These are phyloP conservation scores for Microchirus variegatus DNA, from an alignment of 2,797 vertebrate genomes.

Conservation along the genomic window DNA sequence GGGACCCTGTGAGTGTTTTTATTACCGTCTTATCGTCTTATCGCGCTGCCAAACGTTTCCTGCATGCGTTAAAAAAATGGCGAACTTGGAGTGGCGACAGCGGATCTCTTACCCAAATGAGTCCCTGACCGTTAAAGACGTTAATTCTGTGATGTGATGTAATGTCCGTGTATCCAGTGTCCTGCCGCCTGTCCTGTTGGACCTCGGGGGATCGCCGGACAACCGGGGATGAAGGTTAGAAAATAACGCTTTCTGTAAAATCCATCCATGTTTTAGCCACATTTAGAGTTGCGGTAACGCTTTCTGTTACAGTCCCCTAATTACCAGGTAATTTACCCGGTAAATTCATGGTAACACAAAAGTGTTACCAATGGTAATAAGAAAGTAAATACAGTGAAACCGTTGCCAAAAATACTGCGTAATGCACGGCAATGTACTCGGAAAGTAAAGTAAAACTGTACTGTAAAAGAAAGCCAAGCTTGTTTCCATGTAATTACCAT, in stretches of 20 bases:
- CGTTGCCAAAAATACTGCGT: too few species aligned
- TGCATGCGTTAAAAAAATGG: slow-evolving; percentile 53
- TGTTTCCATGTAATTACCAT: too few species aligned
- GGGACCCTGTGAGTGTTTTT: slow-evolving; percentile 83
- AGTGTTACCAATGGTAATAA: too few species aligned
- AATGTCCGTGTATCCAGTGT: slow-evolving; percentile 77
- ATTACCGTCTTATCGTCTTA: slow-evolving; percentile 31
- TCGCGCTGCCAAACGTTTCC: slow-evolving; percentile 35
- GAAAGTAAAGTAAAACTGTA: too few species aligned
- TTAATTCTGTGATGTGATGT: too few species aligned
- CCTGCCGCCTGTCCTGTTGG: slow-evolving; percentile 81
- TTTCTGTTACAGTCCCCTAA: too few species aligned
- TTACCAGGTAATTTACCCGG: too few species aligned
- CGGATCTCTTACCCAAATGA: slow-evolving; percentile 28
- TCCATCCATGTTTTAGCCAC: neutral
- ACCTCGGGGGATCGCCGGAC: slow-evolving; percentile 76
- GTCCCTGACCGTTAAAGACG: slow-evolving; percentile 9
- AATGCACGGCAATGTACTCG: too few species aligned
- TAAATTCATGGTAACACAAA: too few species aligned
- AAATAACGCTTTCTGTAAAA: neutral
- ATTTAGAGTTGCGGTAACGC: too few species aligned
- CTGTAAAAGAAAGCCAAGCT: too few species aligned
- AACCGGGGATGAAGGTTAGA: slow-evolving; percentile 83
- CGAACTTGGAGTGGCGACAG: slow-evolving; percentile 33
- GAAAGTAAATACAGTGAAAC: too few species aligned